A percentile compares a stretch with the other conserved stretches of the same genome.
These are phyloP conservation scores for Nasonovia ribisnigri DNA, from an alignment of 2,888 invertebrate species.

Conservation along the genomic window DNA sequence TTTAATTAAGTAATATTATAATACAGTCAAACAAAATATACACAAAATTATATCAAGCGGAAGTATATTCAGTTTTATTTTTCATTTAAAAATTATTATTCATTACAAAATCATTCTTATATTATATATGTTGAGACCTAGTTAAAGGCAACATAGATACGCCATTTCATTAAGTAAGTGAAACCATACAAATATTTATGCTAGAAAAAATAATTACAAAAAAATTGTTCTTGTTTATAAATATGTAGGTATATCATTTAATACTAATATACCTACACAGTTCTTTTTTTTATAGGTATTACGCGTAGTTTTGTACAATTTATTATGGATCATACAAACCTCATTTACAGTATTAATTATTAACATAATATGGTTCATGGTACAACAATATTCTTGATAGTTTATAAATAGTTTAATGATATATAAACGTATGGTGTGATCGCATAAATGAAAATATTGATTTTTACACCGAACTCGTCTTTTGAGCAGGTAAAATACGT, in stretches of 20 bases:
- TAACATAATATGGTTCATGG: not conserved
- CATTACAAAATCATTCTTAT: conserved; percentile 24
- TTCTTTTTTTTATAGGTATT: not conserved
- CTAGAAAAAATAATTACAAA: conserved; percentile 20
- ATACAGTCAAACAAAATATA: not conserved
- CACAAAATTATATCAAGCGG: conserved; percentile 6
- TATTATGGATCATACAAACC: not conserved
- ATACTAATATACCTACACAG: not conserved
- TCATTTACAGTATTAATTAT: not conserved
- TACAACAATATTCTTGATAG: not conserved
- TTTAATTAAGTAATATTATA: not conserved
- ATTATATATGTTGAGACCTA: not conserved
- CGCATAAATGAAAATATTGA: not conserved
- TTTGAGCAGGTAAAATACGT: not conserved
- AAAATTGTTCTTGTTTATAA: not conserved
- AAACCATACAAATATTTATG: conserved; percentile 25
- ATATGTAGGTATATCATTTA: conserved; percentile 10
- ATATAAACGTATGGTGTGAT: not conserved
- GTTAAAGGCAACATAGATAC: not conserved
- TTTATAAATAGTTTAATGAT: not conserved
- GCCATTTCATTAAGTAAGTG: conserved; percentile 15
- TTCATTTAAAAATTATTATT: conserved; percentile 27
- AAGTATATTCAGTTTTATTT: conserved; percentile 1
- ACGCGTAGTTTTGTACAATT: not conserved
- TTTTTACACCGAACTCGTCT: not conserved